These are phyloP conservation scores for Melopsittacus undulatus DNA, from an alignment of 2,797 vertebrate genomes.

Conservation along the genomic window DNA sequence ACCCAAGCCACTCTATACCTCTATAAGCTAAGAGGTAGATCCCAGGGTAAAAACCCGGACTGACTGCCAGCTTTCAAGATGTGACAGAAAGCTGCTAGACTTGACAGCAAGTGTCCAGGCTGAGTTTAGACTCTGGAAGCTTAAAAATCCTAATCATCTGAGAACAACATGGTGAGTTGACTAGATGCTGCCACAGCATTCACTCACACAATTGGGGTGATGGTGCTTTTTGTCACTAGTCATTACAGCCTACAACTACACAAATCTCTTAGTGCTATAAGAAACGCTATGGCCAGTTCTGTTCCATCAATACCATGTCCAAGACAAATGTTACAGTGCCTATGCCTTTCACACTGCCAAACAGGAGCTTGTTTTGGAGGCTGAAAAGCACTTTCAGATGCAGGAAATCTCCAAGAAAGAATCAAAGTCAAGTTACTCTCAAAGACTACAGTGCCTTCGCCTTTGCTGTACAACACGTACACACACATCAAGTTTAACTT, in stretches of 20 bases:
- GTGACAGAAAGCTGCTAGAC: not conserved
- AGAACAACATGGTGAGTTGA: not conserved
- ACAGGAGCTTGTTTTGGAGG: not conserved
- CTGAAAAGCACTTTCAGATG: not conserved
- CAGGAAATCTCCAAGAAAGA: not conserved
- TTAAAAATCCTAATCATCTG: not conserved
- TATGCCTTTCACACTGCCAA: not conserved
- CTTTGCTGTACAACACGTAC: not conserved
- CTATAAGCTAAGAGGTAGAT: not conserved
- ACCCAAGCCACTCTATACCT: not conserved
- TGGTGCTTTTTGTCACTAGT: not conserved
- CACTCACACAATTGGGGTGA: not conserved
- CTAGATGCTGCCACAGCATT: not conserved
- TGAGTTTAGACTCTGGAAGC: not conserved
- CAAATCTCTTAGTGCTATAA: not conserved
- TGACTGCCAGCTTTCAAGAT: not conserved
- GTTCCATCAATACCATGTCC: accelerated
- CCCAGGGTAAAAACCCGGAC: not conserved
- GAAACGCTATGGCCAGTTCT: not conserved
- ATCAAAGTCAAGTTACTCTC: not conserved
- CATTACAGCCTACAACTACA: not conserved
- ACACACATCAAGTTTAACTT: not conserved
- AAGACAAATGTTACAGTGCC: not conserved
- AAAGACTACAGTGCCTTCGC: not conserved
- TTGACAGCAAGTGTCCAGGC: not conserved